Evolutionary conservation across 2,888 invertebrate species (phyloP).

Genomic region (Diloba caeruleocephala): DNA sequence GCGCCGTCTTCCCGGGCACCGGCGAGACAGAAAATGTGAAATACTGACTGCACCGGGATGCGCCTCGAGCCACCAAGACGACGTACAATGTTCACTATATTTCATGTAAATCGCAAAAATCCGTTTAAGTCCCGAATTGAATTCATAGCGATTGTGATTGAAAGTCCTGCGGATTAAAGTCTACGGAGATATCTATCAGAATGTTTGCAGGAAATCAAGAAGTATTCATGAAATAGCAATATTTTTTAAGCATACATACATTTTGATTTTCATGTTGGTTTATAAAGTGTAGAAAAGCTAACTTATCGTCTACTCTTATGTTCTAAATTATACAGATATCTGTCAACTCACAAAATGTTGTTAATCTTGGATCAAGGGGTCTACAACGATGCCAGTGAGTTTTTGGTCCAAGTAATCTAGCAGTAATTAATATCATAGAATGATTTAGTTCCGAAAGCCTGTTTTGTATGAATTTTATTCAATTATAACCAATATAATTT

Average conservation of each 20-base stretch:
- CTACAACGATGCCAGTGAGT: too few species aligned
- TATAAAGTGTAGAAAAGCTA: constrained; percentile 8
- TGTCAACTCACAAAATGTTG: too few species aligned
- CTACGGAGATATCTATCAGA: constrained; percentile 17
- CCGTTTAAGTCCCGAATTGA: constrained; percentile 62
- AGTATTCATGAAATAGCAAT: constrained; percentile 19
- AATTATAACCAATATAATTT: too few species aligned
- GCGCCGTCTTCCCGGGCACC: constrained; percentile 48
- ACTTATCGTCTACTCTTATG: constrained; percentile 2
- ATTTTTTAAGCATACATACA: constrained; percentile 9
- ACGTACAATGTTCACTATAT: constrained; percentile 49
- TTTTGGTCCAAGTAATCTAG: too few species aligned
- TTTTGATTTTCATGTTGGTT: not conserved
- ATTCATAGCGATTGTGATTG: constrained; percentile 55
- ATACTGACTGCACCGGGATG: constrained; percentile 65
- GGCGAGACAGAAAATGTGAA: constrained; percentile 62
- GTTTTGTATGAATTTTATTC: too few species aligned
- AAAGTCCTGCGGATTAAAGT: constrained; percentile 37
- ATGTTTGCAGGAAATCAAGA: constrained; percentile 31
- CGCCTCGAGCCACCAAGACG: constrained; percentile 46
- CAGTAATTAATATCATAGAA: too few species aligned
- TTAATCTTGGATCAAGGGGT: too few species aligned
- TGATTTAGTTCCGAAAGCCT: too few species aligned
- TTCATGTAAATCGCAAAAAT: constrained; percentile 68
- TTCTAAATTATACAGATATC: too few species aligned